phyloP scores from a whole-genome alignment of 30 jellyfish, hydroid and myxozoan species.

The Turritopsis dohrnii region DNA sequence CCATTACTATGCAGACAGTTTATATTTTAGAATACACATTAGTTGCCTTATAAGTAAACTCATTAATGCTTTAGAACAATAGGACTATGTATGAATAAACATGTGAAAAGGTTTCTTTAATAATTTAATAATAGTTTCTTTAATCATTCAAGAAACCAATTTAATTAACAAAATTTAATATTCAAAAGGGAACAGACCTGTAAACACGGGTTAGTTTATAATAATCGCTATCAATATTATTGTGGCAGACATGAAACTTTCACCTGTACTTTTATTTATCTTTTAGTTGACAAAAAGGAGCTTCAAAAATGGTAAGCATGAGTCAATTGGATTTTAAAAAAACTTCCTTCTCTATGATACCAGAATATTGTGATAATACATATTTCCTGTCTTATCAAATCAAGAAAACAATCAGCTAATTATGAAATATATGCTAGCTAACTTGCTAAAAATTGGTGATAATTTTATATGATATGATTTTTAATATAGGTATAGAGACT shows the following conservation, averaged over 20 bases:
- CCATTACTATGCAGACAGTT: neutral
- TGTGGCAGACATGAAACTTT: neutral
- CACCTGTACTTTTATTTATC: neutral
- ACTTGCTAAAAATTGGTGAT: too few relatives aligned
- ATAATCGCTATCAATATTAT: neutral
- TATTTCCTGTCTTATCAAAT: neutral
- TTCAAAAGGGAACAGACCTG: neutral
- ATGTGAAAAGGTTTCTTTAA: neutral
- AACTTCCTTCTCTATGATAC: neutral
- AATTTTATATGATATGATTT: neutral
- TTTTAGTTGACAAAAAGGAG: constrained; percentile 82
- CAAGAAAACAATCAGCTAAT: too few relatives aligned
- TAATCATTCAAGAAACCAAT: neutral
- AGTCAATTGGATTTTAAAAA: neutral
- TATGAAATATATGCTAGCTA: too few relatives aligned
- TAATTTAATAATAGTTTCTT: too few relatives aligned
- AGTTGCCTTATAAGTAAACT: neutral
- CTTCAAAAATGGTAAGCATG: constrained; percentile 69
- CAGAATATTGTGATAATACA: neutral
- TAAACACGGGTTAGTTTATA: neutral
- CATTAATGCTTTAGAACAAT: neutral
- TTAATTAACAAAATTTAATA: neutral
- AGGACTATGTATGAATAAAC: neutral
- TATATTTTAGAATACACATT: too few relatives aligned
- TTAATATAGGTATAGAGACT: constrained; percentile 74